Conservation (phyloP, 2,888 invertebrate species). For the Trachelus tabidus region DNA sequence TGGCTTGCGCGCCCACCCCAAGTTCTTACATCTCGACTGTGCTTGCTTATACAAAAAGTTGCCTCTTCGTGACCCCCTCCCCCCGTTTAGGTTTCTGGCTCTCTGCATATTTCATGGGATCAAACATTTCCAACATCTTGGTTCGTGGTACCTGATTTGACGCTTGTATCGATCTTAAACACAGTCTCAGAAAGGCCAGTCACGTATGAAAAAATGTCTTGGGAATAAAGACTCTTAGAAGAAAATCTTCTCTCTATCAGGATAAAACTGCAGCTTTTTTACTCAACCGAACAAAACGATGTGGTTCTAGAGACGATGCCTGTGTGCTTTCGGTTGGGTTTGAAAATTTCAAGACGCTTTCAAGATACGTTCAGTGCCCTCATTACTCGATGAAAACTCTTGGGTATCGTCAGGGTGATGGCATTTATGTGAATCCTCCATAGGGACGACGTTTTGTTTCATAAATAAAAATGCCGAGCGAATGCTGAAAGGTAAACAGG, state of each 20-base stretch:
- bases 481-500: background rate
- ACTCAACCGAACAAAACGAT: background rate
- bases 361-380: background rate
- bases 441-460: background rate
- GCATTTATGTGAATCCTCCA: background rate
- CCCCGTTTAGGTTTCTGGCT: background rate
- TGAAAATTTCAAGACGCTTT: background rate
- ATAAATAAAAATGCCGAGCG: background rate
- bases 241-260: background rate
- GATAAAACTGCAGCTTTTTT: too few relatives aligned
- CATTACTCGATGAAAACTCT: background rate
- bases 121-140: slow-evolving; percentile 15
- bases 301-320: background rate
- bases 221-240: background rate
- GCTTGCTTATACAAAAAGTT: background rate
- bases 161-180: background rate
- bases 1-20: background rate
- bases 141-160: background rate
- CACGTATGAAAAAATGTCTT: background rate
- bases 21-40: background rate
- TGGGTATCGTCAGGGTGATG: background rate
- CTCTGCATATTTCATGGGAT: slow-evolving; percentile 21
- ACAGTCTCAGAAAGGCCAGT: background rate
- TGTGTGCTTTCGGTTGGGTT: background rate
- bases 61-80: background rate